phyloP scores from a whole-genome alignment of 2,888 invertebrate genomes.

The Oxytorus armatus region DNA sequence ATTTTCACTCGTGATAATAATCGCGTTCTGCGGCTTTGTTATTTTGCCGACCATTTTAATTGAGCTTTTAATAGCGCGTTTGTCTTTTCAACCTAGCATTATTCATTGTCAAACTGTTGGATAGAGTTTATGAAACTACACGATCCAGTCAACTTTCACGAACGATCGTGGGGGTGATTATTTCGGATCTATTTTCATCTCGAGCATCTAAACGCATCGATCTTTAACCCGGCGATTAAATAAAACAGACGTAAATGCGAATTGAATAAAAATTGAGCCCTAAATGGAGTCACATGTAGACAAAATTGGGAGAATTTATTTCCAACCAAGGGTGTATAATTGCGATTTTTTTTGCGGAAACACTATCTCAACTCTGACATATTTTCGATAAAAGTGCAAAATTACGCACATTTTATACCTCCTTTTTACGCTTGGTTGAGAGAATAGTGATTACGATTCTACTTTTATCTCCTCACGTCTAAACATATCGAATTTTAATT shows the following conservation, averaged over 20 bases:
- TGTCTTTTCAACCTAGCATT: not conserved
- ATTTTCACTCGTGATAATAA: conserved; percentile 20
- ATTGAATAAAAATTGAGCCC: too few species aligned
- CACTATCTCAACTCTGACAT: not conserved
- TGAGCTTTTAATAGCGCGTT: not conserved
- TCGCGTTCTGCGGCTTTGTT: conserved; percentile 6
- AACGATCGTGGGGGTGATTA: not conserved
- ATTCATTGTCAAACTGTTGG: not conserved
- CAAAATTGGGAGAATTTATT: too few species aligned
- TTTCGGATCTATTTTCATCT: not conserved
- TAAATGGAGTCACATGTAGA: too few species aligned
- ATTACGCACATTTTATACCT: not conserved
- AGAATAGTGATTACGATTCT: conserved; percentile 18
- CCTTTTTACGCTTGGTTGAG: not conserved
- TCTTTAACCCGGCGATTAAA: too few species aligned
- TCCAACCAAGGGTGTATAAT: not conserved
- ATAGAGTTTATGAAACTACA: not conserved
- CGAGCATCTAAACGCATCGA: not conserved
- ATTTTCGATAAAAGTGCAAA: not conserved
- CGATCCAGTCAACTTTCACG: not conserved
- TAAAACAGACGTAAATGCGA: too few species aligned
- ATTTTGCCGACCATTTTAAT: conserved; percentile 29
- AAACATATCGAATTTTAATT: not conserved
- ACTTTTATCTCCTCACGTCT: conserved; percentile 6
- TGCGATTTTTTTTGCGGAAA: not conserved